Percentiles rank a stretch among this genome's conserved stretches.
These are phyloP conservation scores for Rhagoletis zephyria DNA, from an alignment of 1,140 invertebrate genomes.

Conservation along the genomic window DNA sequence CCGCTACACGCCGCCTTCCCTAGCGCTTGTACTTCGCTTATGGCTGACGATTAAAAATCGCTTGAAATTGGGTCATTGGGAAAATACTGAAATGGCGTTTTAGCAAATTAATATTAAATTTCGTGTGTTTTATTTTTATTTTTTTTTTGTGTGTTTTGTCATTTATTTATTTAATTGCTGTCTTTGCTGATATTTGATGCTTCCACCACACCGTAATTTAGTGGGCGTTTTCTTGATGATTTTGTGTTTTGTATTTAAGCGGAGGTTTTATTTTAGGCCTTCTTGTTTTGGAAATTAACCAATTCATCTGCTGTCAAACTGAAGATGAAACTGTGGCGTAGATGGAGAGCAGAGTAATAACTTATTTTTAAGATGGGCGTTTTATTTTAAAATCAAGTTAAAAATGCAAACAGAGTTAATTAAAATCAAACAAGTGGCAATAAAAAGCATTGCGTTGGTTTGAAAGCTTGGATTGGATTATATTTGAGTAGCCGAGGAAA, in stretches of 20 bases:
- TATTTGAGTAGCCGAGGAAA: no score
- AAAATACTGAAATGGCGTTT: slow-evolving; percentile 35
- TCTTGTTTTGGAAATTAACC: background rate
- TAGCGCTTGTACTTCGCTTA: background rate
- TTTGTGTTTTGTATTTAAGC: background rate
- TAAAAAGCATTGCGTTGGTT: no score
- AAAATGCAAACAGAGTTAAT: background rate
- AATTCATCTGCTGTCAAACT: background rate
- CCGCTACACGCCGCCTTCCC: background rate
- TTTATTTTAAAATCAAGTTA: background rate
- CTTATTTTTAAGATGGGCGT: background rate
- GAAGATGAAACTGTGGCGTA: background rate
- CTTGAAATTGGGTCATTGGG: slow-evolving; percentile 37
- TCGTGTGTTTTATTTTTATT: background rate
- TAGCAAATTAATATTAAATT: background rate
- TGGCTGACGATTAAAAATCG: slow-evolving; percentile 42
- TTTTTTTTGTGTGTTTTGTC: background rate
- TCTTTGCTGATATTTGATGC: background rate
- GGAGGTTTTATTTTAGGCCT: background rate
- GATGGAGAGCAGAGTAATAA: background rate
- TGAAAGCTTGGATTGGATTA: no score
- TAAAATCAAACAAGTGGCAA: no score
- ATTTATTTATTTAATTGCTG: background rate
- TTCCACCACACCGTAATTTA: background rate
- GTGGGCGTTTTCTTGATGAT: slow-evolving; percentile 30